A percentile compares a stretch with the other conserved stretches of the same genome.
These are phyloP conservation scores for Zygaena filipendulae DNA, from an alignment of 2,888 invertebrate genomes.

Conservation along the genomic window DNA sequence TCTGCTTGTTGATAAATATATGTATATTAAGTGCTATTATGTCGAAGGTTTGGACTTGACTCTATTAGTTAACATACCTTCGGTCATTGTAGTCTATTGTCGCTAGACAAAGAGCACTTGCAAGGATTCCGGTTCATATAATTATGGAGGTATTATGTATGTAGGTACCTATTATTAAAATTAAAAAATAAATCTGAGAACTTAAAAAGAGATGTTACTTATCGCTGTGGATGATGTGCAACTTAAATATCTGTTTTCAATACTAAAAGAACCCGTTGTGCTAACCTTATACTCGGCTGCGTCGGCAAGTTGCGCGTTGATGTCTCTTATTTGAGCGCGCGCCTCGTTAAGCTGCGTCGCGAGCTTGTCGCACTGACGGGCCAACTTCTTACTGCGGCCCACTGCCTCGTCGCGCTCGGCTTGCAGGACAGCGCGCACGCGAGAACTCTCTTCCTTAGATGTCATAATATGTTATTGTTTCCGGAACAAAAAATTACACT, in stretches of 20 bases:
- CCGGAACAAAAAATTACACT: not conserved
- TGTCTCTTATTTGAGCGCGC: constrained; percentile 82
- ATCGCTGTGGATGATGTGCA: too few relatives aligned
- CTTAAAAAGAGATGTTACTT: too few relatives aligned
- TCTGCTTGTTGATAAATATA: too few relatives aligned
- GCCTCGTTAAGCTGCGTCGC: constrained; percentile 83
- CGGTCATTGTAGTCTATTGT: too few relatives aligned
- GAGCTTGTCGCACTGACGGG: constrained; percentile 85
- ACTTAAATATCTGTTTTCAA: too few relatives aligned
- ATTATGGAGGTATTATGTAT: too few relatives aligned
- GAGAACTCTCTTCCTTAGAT: constrained; percentile 60
- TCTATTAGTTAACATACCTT: too few relatives aligned
- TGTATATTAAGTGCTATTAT: not conserved
- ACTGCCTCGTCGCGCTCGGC: constrained; percentile 77
- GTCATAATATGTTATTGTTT: constrained; percentile 1
- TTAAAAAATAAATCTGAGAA: too few relatives aligned
- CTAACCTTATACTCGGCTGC: constrained; percentile 86
- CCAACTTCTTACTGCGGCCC: constrained; percentile 78
- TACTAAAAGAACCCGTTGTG: too few relatives aligned
- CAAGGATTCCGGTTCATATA: too few relatives aligned
- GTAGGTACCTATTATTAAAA: too few relatives aligned
- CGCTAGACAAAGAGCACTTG: too few relatives aligned
- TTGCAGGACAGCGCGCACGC: constrained; percentile 59
- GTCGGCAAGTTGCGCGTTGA: constrained; percentile 86
- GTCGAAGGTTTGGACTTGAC: not conserved